phyloP scores from a whole-genome alignment of 1,140 invertebrate species.

The Drosophila bocki region DNA sequence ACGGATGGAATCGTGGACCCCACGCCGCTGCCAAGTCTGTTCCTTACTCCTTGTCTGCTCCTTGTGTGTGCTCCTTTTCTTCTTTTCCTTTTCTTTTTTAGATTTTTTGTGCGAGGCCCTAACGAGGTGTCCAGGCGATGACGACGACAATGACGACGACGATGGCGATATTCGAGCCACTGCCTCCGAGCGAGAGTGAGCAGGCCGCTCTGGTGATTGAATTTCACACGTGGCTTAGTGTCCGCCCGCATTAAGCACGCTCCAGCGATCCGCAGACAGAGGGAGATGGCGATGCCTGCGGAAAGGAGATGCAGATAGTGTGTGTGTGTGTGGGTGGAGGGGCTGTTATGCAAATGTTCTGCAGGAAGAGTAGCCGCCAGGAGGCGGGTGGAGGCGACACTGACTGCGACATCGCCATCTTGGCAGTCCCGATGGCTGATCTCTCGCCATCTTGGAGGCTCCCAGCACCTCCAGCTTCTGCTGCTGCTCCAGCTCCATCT shows the following conservation, averaged over 20 bases:
- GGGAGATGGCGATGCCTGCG: slow-evolving; percentile 4
- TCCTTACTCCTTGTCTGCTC: background rate
- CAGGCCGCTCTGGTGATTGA: slow-evolving; percentile 62
- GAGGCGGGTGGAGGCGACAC: background rate
- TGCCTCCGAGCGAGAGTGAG: slow-evolving; percentile 38
- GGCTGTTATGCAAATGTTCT: slow-evolving; percentile 51
- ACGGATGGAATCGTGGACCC: slow-evolving; percentile 37
- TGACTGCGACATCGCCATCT: slow-evolving; percentile 61
- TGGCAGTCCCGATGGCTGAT: slow-evolving; percentile 68
- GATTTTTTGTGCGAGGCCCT: slow-evolving; percentile 28
- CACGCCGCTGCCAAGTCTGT: slow-evolving; percentile 30
- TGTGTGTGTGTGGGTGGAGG: background rate
- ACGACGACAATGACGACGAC: slow-evolving; percentile 44
- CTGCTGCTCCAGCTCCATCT: slow-evolving; percentile 10
- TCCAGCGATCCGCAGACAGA: slow-evolving; percentile 39
- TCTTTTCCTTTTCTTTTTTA: background rate
- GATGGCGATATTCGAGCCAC: slow-evolving; percentile 72
- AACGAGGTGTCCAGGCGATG: slow-evolving; percentile 80
- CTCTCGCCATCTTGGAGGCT: slow-evolving; percentile 73
- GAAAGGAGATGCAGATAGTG: slow-evolving; percentile 32
- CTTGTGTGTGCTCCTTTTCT: background rate
- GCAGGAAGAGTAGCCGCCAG: background rate
- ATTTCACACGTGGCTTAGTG: slow-evolving; percentile 84
- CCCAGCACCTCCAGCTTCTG: slow-evolving; percentile 6
- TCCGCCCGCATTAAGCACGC: slow-evolving; percentile 82